Conservation (phyloP, 2,888 invertebrate species). For the Pseudeuparius sepicola region DNA sequence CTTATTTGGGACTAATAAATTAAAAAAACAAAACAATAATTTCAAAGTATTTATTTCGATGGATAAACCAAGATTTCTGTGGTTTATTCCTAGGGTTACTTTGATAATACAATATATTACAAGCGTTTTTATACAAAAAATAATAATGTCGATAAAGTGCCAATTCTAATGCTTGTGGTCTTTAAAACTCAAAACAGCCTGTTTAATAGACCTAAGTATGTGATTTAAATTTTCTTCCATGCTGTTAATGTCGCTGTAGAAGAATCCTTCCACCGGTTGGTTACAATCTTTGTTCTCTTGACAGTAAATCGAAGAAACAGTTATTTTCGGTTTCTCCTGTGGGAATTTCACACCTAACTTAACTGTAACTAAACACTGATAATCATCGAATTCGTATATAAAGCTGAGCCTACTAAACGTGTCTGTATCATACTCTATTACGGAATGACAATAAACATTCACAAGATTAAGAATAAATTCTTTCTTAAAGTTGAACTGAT, state of each 20-base stretch:
- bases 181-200: constrained; percentile 26
- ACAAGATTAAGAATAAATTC: constrained; percentile 40
- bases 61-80: no score
- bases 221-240: no score
- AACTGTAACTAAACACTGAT: constrained; percentile 43
- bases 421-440: constrained; percentile 43
- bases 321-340: constrained; percentile 44
- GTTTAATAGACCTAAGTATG: no score
- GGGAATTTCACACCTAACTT: constrained; percentile 42
- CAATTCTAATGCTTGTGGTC: constrained; percentile 21
- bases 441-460: constrained; percentile 36
- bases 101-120: no score
- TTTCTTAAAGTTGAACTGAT: constrained; percentile 38
- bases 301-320: constrained; percentile 49
- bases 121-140: no score
- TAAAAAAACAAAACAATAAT: no score
- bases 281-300: constrained; percentile 26
- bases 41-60: no score
- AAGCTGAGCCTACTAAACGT: constrained; percentile 44
- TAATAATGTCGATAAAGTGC: no score
- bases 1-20: no score
- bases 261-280: no score
- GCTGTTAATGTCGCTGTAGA: no score
- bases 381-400: constrained; percentile 51
- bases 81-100: no score